Evolutionary conservation across 2,113 vertebrate genomes (phyloP).

Genomic region (Aegotheles bennettii): DNA sequence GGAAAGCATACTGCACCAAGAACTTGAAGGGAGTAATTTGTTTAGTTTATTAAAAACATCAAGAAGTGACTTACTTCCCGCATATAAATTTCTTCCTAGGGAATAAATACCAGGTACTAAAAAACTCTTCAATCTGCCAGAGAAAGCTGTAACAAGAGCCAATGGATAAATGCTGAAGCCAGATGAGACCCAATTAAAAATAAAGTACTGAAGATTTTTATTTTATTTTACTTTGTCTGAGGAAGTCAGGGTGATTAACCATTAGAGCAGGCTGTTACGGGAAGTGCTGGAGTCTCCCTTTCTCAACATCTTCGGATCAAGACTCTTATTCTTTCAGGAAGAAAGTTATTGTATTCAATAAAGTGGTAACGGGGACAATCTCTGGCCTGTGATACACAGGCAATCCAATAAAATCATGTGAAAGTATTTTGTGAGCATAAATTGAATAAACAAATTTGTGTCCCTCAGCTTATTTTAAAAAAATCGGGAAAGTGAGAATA

Average conservation of each 20-base stretch:
- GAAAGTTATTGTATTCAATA: not conserved
- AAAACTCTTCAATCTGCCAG: not conserved
- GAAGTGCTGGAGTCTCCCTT: not conserved
- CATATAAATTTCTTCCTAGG: not conserved
- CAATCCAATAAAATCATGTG: not conserved
- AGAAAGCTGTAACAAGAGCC: not conserved
- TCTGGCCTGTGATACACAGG: not conserved
- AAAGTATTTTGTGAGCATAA: not conserved
- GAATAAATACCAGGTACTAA: slow-evolving; percentile 2
- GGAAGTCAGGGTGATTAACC: slow-evolving; percentile 32
- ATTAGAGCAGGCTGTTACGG: not conserved
- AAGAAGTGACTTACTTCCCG: not conserved
- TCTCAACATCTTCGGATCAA: not conserved
- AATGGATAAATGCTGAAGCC: not conserved
- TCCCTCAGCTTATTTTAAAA: not conserved
- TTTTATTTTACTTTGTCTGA: not conserved
- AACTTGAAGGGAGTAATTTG: not conserved
- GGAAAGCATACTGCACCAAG: not conserved
- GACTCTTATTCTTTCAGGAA: not conserved
- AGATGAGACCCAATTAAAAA: slow-evolving; percentile 41
- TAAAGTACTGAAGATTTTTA: not conserved
- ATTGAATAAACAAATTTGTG: not conserved
- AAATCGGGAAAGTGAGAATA: not conserved
- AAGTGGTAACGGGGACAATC: not conserved
- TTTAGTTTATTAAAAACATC: slow-evolving; percentile 14